Evolutionary conservation across 1,140 invertebrate species (phyloP).

Genomic region (Epicauta chinensis): DNA sequence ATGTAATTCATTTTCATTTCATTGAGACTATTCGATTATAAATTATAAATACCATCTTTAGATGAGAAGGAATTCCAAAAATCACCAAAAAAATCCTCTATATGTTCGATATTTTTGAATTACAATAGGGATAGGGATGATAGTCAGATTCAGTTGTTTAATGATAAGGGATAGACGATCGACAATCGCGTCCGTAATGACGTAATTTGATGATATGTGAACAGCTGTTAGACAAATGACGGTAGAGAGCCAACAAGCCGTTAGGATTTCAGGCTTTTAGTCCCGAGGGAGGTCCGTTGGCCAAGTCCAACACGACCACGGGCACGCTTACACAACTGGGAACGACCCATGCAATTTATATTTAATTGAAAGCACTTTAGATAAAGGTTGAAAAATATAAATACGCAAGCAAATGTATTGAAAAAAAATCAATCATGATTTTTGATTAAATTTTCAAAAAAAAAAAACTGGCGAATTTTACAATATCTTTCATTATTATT

Average conservation of each 20-base stretch:
- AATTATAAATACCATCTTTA: too few relatives aligned
- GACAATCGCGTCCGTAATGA: constrained; percentile 33
- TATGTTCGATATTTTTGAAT: too few relatives aligned
- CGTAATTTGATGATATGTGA: constrained; percentile 41
- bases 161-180: constrained; percentile 31
- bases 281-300: constrained; percentile 52
- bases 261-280: constrained; percentile 36
- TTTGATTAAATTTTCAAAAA: neutral
- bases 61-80: too few relatives aligned
- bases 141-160: constrained; percentile 22
- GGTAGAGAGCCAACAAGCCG: constrained; percentile 44
- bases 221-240: constrained; percentile 41
- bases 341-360: constrained; percentile 28
- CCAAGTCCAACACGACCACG: constrained; percentile 53
- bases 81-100: too few relatives aligned
- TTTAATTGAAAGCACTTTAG: constrained; percentile 27
- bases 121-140: too few relatives aligned
- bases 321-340: constrained; percentile 48
- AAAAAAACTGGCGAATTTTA: neutral
- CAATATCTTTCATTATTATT: too few relatives aligned
- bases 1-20: too few relatives aligned
- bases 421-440: neutral
- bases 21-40: too few relatives aligned
- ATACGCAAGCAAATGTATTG: too few relatives aligned
- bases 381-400: too few relatives aligned